phyloP scores from a whole-genome alignment of 2,113 vertebrate species.

The Sebastes schlegelii region DNA sequence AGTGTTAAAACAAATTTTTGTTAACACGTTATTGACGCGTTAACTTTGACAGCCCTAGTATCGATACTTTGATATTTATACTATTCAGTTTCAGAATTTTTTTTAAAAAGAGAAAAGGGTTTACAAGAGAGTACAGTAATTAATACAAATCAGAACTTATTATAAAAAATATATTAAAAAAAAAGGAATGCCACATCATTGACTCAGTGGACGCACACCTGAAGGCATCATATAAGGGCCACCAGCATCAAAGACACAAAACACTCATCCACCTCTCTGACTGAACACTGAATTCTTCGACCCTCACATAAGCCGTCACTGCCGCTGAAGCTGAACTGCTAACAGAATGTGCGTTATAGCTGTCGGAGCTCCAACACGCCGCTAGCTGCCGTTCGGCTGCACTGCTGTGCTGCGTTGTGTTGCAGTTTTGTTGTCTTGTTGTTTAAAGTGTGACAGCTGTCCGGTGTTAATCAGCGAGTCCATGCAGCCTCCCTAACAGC shows the following conservation, averaged over 20 bases:
- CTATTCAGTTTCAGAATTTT: neutral
- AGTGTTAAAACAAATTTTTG: no score
- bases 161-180: neutral
- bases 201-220: neutral
- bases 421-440: constrained; percentile 65
- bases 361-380: neutral
- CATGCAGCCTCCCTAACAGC: constrained; percentile 71
- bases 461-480: constrained; percentile 74
- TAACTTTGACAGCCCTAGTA: no score
- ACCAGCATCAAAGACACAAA: neutral
- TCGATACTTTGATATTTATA: no score
- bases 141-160: no score
- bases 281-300: neutral
- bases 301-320: constrained; percentile 12
- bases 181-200: neutral
- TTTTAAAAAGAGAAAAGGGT: no score
- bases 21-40: no score
- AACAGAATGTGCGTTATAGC: neutral
- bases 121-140: neutral
- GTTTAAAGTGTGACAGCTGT: constrained; percentile 77
- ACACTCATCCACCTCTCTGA: constrained; percentile 6
- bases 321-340: neutral
- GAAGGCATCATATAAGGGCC: neutral
- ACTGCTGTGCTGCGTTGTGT: constrained; percentile 25
- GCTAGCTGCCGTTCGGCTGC: neutral